phyloP scores from a whole-genome alignment of 2,888 invertebrate species.

The Dynastes tityus region DNA sequence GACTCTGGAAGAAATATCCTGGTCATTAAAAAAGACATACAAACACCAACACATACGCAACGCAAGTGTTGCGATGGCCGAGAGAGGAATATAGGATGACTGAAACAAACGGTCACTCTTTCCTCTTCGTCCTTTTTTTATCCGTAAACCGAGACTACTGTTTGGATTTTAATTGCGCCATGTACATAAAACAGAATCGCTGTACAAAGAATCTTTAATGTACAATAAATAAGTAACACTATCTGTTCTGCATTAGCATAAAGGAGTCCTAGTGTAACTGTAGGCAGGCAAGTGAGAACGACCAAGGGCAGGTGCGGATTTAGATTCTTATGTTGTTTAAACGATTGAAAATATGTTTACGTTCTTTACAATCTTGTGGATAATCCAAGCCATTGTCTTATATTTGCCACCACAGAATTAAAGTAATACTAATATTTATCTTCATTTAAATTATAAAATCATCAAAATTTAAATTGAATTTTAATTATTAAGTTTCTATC shows the following conservation, averaged over 20 bases:
- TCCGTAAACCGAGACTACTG: conserved; percentile 44
- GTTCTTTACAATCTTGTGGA: too few species aligned
- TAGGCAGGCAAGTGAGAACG: conserved; percentile 35
- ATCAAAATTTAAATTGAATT: too few species aligned
- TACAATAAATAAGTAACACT: conserved; percentile 59
- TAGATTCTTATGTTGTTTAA: neutral
- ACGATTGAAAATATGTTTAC: neutral
- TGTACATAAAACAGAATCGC: conserved; percentile 48
- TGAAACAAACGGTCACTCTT: conserved; percentile 31
- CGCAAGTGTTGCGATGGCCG: conserved; percentile 3
- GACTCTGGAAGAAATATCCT: conserved; percentile 42
- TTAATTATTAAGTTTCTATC: too few species aligned
- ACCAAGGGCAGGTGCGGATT: conserved; percentile 38
- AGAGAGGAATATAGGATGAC: conserved; percentile 26
- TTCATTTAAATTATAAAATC: too few species aligned
- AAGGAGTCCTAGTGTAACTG: conserved; percentile 55
- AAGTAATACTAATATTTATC: too few species aligned
- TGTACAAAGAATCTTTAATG: conserved; percentile 49
- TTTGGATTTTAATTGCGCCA: conserved; percentile 46
- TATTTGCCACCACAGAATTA: too few species aligned
- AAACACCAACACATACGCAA: conserved; percentile 10
- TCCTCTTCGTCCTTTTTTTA: conserved; percentile 28
- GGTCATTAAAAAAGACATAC: conserved; percentile 40
- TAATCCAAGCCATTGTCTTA: too few species aligned
- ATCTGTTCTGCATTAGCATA: conserved; percentile 62